Conservation (phyloP, 2,888 invertebrate genomes). For the Cerastis leucographa region DNA sequence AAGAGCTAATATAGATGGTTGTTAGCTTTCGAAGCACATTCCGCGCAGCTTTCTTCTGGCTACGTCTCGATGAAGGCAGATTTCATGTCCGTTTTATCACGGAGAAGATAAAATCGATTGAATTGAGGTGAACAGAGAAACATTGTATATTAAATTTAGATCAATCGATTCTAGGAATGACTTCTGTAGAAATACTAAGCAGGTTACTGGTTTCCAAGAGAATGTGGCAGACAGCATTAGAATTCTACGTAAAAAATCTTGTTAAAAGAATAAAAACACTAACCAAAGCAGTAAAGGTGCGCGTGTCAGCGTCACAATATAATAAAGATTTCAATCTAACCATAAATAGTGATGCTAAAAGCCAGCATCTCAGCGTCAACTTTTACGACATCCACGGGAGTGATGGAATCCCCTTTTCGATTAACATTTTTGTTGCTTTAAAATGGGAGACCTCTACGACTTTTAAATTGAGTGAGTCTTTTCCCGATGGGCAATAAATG, state of each 20-base stretch:
- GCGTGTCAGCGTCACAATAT: slow-evolving; percentile 8
- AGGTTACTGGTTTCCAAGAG: background rate
- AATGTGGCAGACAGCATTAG: background rate
- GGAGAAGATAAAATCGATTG: slow-evolving; percentile 28
- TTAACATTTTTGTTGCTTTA: slow-evolving; percentile 55
- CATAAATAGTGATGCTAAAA: slow-evolving; percentile 40
- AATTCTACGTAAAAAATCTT: background rate
- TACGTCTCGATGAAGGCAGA: slow-evolving; percentile 41
- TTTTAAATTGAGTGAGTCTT: slow-evolving; percentile 78
- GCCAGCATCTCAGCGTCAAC: slow-evolving; percentile 26
- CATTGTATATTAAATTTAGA: background rate
- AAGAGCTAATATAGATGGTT: slow-evolving; percentile 45
- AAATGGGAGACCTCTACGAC: slow-evolving; percentile 65
- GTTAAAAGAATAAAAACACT: slow-evolving; percentile 13
- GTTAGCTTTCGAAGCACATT: slow-evolving; percentile 49
- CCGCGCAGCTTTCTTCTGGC: slow-evolving; percentile 38
- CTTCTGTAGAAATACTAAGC: background rate
- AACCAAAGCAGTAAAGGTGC: background rate
- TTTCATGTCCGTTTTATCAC: slow-evolving; percentile 26
- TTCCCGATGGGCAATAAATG: slow-evolving; percentile 80
- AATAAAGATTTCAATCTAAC: slow-evolving; percentile 39
- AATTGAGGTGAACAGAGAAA: slow-evolving; percentile 5
- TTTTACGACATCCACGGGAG: slow-evolving; percentile 53
- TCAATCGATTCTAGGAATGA: background rate
- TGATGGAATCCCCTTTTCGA: slow-evolving; percentile 53